Evolutionary conservation across 2,888 invertebrate genomes (phyloP).

Genomic region (Mechanitis mazaeus): DNA sequence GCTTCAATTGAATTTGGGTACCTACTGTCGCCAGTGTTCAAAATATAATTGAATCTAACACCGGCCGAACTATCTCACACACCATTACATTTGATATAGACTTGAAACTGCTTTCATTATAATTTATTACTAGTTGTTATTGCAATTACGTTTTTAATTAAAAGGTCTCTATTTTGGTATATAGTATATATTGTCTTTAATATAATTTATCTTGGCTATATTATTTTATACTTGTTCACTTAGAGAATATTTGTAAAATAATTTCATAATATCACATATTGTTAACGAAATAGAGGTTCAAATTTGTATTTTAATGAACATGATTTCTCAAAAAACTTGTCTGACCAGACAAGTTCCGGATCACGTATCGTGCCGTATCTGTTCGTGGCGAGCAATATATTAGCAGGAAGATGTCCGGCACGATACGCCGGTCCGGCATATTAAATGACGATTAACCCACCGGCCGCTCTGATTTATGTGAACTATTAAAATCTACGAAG

Average conservation of each 20-base stretch:
- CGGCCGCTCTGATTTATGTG: slow-evolving; percentile 72
- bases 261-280: too few relatives aligned
- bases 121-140: background rate
- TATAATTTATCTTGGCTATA: too few relatives aligned
- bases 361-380: slow-evolving; percentile 50
- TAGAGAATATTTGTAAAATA: too few relatives aligned
- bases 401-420: slow-evolving; percentile 34
- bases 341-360: slow-evolving; percentile 9
- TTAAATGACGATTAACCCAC: slow-evolving; percentile 75
- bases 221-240: too few relatives aligned
- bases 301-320: background rate
- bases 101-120: background rate
- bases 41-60: slow-evolving; percentile 39
- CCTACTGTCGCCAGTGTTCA: slow-evolving; percentile 44
- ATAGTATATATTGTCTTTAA: too few relatives aligned
- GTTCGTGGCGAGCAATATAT: slow-evolving; percentile 41
- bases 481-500: slow-evolving; percentile 77
- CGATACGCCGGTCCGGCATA: slow-evolving; percentile 64
- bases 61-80: slow-evolving; percentile 15
- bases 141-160: slow-evolving; percentile 5
- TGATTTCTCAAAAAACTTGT: background rate
- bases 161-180: too few relatives aligned
- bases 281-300: too few relatives aligned
- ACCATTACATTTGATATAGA: slow-evolving; percentile 9
- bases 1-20: slow-evolving; percentile 67